Conservation (phyloP, 2,797 vertebrate genomes). For the Channa striata region DNA sequence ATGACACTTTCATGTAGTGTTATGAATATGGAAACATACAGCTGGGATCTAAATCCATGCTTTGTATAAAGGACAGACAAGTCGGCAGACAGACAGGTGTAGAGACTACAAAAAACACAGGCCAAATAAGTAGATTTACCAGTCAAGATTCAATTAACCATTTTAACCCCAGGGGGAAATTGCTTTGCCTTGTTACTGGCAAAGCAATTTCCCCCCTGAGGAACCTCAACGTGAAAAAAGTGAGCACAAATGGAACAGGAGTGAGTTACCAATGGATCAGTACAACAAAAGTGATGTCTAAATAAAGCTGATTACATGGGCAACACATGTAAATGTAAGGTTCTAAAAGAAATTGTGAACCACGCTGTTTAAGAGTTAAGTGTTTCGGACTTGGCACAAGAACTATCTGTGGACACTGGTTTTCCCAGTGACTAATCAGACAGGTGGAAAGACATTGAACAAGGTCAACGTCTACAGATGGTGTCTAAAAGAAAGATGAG, state of each 20-base stretch:
- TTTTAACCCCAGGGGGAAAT: too few relatives aligned
- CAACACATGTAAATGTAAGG: too few relatives aligned
- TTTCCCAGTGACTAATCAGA: background rate
- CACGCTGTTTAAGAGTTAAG: too few relatives aligned
- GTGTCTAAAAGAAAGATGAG: background rate
- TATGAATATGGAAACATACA: slow-evolving; percentile 68
- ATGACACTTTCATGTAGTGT: slow-evolving; percentile 38
- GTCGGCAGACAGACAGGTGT: background rate
- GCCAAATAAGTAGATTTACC: too few relatives aligned
- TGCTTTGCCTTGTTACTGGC: too few relatives aligned
- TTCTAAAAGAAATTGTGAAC: too few relatives aligned
- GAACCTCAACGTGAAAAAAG: too few relatives aligned
- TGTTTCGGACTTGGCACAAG: background rate
- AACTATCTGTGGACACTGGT: background rate
- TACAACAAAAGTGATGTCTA: too few relatives aligned
- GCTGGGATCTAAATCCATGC: slow-evolving; percentile 59
- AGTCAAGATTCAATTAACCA: too few relatives aligned
- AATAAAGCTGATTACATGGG: too few relatives aligned
- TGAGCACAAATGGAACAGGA: background rate
- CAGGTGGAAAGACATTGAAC: background rate
- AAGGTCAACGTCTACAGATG: background rate
- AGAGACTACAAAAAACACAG: background rate
- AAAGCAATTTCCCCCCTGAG: too few relatives aligned
- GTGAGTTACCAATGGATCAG: too few relatives aligned
- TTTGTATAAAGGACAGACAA: slow-evolving; percentile 16